Evolutionary conservation across 2,113 vertebrate species (phyloP), one percentile per base, ranked within the genome.

Genomic region (Tursiops truncatus): DNA sequence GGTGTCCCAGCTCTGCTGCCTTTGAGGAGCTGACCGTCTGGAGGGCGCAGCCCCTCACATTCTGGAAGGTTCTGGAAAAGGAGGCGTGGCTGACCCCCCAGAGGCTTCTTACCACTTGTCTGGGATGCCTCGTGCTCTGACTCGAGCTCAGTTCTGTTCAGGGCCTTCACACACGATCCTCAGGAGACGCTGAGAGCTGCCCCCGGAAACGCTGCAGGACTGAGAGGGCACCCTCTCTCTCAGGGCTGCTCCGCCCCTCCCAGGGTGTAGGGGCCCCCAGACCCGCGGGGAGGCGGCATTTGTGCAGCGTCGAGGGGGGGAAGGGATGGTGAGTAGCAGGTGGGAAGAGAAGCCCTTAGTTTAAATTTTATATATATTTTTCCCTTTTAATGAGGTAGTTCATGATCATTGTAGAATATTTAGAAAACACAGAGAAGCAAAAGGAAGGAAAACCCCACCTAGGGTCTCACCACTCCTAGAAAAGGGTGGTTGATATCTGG

Each of bases 101-200:
- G 15, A 80, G 28, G n/a, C 6, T 56, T 58, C 67, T 60, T 41
- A 31, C 44, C 38, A 9, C n/a, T 23, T 14, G 23, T n/a, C 28
- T 0, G 0, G 0, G 33, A 41, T 23, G 58, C 8, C 56, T 50
- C 11, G 10, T n/a, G 23, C 21, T 50, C 56, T 21, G 31, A 15
- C 23, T 8, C 4, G 25, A 38, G 80, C 23, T 26, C 38, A 26
- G 80, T 15, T 23, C 36, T 28, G 14, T 18, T 28, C 11, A 26
- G 10, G 8, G 26, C 23, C 58, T 82, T 26, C 67, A 28, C 12
- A 5, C 26, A 33, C 0, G 4, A 15, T 44, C 53, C 36, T 10
- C 25, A 28, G 71, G 28, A 65, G 87, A 63, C 26, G 12, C 81
- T 53, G 8, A 56, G 31, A 21, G 8, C 31, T 47, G 31, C 47